A percentile compares a stretch with the other conserved stretches of the same genome.
Conservation (phyloP, 1,140 invertebrate genomes). For the Drosophila subobscura region DNA sequence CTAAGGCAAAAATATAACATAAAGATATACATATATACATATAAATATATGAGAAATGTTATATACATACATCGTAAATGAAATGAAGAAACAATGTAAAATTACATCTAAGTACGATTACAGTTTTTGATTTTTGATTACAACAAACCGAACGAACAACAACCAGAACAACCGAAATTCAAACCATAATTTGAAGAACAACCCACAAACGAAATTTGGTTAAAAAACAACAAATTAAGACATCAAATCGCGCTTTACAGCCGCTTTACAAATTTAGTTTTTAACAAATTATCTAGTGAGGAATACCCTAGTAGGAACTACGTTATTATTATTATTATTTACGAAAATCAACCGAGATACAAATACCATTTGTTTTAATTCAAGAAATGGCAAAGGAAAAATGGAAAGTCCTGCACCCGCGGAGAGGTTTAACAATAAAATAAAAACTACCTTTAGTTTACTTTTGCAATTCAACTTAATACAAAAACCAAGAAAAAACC, state of each 20-base stretch:
- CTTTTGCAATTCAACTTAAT: constrained; percentile 35
- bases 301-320: constrained; percentile 27
- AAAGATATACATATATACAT: constrained; percentile 60
- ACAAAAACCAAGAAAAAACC: constrained; percentile 30
- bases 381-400: not conserved
- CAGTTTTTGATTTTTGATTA: constrained; percentile 52
- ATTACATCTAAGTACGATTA: constrained; percentile 65
- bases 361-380: constrained; percentile 28
- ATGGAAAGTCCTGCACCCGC: constrained; percentile 10
- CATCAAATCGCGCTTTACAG: constrained; percentile 9
- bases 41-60: constrained; percentile 63
- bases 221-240: constrained; percentile 4
- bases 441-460: constrained; percentile 32
- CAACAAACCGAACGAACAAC: constrained; percentile 23
- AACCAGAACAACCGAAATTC: constrained; percentile 6
- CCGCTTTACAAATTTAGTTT: constrained; percentile 33
- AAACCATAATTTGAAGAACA: not conserved
- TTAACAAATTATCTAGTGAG: constrained; percentile 17
- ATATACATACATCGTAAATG: constrained; percentile 65
- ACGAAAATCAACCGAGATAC: constrained; percentile 3
- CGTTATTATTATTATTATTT: constrained; percentile 18
- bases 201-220: not conserved
- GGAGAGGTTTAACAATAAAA: constrained; percentile 29
- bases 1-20: constrained; percentile 63
- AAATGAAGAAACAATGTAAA: constrained; percentile 54